These are phyloP conservation scores for Upupa epops DNA, from an alignment of 2,113 vertebrate species.

Conservation along the genomic window DNA sequence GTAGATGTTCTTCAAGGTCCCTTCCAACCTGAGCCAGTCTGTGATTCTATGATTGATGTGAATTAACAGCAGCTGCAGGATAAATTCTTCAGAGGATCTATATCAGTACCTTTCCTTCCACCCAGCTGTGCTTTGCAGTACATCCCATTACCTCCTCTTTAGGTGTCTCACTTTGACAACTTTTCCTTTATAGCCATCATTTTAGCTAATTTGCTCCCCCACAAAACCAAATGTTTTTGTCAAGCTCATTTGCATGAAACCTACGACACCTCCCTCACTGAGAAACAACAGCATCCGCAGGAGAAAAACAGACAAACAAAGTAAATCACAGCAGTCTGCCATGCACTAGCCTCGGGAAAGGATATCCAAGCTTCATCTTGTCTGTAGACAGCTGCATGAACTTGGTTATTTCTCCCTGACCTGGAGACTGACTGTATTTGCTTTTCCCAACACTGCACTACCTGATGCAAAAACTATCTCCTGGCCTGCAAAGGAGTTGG, in stretches of 20 bases:
- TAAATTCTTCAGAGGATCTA: neutral
- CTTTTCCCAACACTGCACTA: neutral
- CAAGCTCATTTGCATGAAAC: slow-evolving; percentile 21
- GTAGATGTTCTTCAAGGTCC: too few relatives aligned
- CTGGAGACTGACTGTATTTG: neutral
- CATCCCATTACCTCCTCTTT: slow-evolving; percentile 40
- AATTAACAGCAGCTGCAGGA: neutral
- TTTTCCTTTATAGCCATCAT: slow-evolving; percentile 22
- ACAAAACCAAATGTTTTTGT: slow-evolving; percentile 16
- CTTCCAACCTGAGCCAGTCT: too few relatives aligned
- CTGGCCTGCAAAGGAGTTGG: neutral
- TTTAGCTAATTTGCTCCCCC: slow-evolving; percentile 37
- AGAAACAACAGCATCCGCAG: neutral
- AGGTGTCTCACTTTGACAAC: slow-evolving; percentile 59
- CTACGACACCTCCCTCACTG: slow-evolving; percentile 6
- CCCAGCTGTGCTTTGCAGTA: neutral
- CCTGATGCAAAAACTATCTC: neutral
- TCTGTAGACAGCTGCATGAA: neutral
- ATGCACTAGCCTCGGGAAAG: neutral
- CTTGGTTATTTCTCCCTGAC: neutral
- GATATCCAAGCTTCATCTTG: neutral
- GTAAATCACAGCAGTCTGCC: slow-evolving; percentile 2
- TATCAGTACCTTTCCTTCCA: neutral
- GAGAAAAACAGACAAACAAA: slow-evolving; percentile 33
- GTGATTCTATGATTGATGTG: neutral